A percentile compares a stretch with the other conserved stretches of the same genome.
Conservation (phyloP, 2,113 vertebrate species). For the Poeciliopsis occidentalis region DNA sequence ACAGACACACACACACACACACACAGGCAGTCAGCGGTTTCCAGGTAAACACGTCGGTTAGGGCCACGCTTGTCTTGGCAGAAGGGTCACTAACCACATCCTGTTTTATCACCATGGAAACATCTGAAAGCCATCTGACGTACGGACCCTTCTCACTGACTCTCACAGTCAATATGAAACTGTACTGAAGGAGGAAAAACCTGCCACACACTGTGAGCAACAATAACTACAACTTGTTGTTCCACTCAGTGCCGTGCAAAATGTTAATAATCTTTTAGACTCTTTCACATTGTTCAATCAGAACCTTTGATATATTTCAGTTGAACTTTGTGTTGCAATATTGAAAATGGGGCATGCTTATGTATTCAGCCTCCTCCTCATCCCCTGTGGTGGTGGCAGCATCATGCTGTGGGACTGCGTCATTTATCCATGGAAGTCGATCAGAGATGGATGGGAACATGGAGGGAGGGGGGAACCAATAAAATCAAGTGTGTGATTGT, state of each 20-base stretch:
- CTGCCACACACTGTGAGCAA: background rate
- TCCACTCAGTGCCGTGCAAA: background rate
- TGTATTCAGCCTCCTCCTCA: background rate
- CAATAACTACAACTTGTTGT: background rate
- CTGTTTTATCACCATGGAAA: constrained; percentile 76
- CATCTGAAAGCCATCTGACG: constrained; percentile 45
- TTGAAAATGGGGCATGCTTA: background rate
- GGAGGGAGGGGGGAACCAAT: too few species aligned
- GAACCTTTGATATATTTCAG: background rate
- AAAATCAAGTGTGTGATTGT: background rate
- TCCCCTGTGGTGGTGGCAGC: background rate
- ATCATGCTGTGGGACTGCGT: background rate
- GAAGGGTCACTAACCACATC: constrained; percentile 72
- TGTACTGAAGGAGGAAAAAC: background rate
- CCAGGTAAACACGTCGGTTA: constrained; percentile 59
- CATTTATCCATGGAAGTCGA: background rate
- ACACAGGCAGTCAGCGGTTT: constrained; percentile 28
- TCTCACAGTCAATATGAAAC: background rate
- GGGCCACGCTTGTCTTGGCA: constrained; percentile 61
- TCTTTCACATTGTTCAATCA: background rate
- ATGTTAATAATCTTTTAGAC: background rate
- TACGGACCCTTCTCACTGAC: constrained; percentile 9
- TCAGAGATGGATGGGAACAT: too few species aligned
- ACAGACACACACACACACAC: constrained; percentile 14
- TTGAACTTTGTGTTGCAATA: background rate